Evolutionary conservation across 2,888 invertebrate genomes (phyloP), one percentile per base, ranked within the genome.

Genomic region (Masnerella sp.): DNA sequence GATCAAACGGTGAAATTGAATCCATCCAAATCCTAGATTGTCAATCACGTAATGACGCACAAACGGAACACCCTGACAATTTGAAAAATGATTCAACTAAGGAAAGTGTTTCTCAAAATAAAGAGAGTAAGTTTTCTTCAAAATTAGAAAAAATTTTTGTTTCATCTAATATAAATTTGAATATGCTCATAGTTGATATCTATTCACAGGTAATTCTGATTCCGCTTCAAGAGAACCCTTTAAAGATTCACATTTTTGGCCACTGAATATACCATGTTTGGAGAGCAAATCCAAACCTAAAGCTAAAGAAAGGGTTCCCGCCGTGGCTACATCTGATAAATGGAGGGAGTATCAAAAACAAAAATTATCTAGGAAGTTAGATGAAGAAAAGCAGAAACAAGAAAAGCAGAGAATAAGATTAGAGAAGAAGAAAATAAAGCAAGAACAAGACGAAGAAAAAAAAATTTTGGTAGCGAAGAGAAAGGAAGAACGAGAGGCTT

Each of bases 361-460:
- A 49, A 30, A 30, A 30, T 9, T 8, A 9, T 7, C 7, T 2
- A 30, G 9, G n/a, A 30, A 30, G 8, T 9, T 34, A 28, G 15
- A 45, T 9, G 12, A 45, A 45, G 30, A 45, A 12, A 17, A 28
- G 12, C 1, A 12, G 30, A 43, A 25, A 43, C 22, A 22, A 25
- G 43, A 25, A 9, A 43, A 25, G 1, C 28, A 28, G 30, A 45
- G 45, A 17, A 15, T 30, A 15, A 28, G 45, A 28, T n/a, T 45
- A 2, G 7, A 45, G 15, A 45, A 45, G 28, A 28, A 15, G 4
- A 45, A 45, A 12, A 45, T 45, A 30, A 45, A 45, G 7, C 9
- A 45, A 12, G 28, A 45, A 45, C 28, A 45, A 25, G 9, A 45
- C 30, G 45, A 28, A 45, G 45, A 28, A 15, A 45, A 45, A n/a